Evolutionary conservation across 2,888 invertebrate species (phyloP).

Genomic region (Camptogramma bilineatum): DNA sequence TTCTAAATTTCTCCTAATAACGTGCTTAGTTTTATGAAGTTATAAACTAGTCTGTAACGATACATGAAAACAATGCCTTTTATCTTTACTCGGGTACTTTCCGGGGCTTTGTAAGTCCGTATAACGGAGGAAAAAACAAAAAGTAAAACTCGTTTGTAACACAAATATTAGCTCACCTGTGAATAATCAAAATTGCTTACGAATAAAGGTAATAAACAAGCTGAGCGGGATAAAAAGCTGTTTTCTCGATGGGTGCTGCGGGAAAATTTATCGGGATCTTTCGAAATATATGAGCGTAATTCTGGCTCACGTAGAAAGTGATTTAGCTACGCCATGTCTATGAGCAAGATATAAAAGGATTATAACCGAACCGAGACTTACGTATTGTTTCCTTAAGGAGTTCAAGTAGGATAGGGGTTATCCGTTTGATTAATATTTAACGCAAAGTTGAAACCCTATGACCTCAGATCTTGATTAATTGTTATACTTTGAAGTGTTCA

Average conservation of each 20-base stretch:
- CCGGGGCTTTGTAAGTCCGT: constrained; percentile 1
- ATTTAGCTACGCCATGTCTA: constrained; percentile 67
- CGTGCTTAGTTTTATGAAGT: constrained; percentile 24
- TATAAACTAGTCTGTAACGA: constrained; percentile 27
- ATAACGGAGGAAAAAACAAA: constrained; percentile 42
- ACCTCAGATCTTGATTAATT: background rate
- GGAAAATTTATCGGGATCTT: constrained; percentile 73
- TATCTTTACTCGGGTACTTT: constrained; percentile 33
- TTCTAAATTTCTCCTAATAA: constrained; percentile 25
- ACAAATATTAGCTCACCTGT: constrained; percentile 48
- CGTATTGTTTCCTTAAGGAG: constrained; percentile 17
- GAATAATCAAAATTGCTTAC: constrained; percentile 57
- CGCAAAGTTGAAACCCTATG: background rate
- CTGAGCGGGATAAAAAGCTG: constrained; percentile 71
- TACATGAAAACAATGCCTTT: constrained; percentile 33
- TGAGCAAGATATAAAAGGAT: constrained; percentile 67
- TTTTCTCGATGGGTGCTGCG: constrained; percentile 64
- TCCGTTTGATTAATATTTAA: background rate
- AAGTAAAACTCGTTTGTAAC: constrained; percentile 49
- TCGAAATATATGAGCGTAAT: constrained; percentile 71
- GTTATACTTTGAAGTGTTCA: background rate
- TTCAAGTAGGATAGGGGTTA: background rate
- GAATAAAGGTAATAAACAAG: constrained; percentile 70
- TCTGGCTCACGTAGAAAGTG: constrained; percentile 60
- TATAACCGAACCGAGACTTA: constrained; percentile 49